phyloP scores from a whole-genome alignment of 2,797 vertebrate species.

The Syngnathus rostellatus region DNA sequence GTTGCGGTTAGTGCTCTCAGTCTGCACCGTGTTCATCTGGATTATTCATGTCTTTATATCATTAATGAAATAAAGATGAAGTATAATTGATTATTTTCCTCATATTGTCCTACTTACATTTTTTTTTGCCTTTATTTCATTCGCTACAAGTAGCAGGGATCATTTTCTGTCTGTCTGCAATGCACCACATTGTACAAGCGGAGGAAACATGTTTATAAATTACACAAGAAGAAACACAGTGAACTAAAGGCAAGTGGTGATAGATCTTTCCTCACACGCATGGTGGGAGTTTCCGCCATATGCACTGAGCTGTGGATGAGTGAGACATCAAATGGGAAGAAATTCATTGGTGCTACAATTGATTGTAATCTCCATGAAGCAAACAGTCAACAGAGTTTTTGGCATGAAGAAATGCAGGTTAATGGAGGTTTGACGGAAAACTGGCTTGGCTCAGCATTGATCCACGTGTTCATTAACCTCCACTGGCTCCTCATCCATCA shows the following conservation, averaged over 20 bases:
- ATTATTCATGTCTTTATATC: slow-evolving; percentile 38
- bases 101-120: background rate
- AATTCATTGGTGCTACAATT: slow-evolving; percentile 30
- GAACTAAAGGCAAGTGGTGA: background rate
- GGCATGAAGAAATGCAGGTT: slow-evolving; percentile 24
- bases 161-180: no score
- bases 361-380: slow-evolving; percentile 42
- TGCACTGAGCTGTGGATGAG: background rate
- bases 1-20: background rate
- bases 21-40: slow-evolving; percentile 17
- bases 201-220: background rate
- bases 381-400: slow-evolving; percentile 40
- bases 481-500: slow-evolving; percentile 57
- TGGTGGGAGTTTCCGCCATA: background rate
- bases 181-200: no score
- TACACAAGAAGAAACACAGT: background rate
- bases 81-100: slow-evolving; percentile 9
- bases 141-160: background rate
- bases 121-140: background rate
- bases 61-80: slow-evolving; percentile 38
- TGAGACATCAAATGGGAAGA: slow-evolving; percentile 26
- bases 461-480: slow-evolving; percentile 53
- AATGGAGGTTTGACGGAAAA: slow-evolving; percentile 25
- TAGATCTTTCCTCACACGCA: background rate
- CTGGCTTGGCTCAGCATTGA: slow-evolving; percentile 36